phyloP scores from a whole-genome alignment of 2,113 vertebrate species.

The Dipodomys ordii region DNA sequence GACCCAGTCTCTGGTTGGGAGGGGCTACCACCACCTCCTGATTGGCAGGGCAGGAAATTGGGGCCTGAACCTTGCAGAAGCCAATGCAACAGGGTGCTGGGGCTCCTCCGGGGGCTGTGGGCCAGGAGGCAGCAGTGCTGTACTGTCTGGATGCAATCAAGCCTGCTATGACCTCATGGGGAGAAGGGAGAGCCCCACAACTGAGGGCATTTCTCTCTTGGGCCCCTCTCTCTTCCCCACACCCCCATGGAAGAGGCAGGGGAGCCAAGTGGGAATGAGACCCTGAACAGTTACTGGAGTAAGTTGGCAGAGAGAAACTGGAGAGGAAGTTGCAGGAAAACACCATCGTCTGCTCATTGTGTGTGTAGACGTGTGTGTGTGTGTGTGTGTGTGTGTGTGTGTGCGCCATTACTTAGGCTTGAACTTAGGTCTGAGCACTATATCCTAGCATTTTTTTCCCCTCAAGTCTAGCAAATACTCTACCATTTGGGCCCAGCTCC shows the following conservation, averaged over 20 bases:
- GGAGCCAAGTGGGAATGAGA: background rate
- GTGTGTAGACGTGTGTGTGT: too few relatives aligned
- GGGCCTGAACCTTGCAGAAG: conserved; percentile 54
- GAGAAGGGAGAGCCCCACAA: conserved; percentile 46
- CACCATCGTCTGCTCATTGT: background rate
- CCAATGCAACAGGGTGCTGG: conserved; percentile 28
- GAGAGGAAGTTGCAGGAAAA: background rate
- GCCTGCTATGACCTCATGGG: conserved; percentile 62
- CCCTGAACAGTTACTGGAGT: background rate
- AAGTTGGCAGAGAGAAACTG: background rate
- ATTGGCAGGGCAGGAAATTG: conserved; percentile 68
- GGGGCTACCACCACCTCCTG: conserved; percentile 29
- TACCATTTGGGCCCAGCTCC: too few relatives aligned
- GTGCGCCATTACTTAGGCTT: background rate
- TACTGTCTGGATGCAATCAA: conserved; percentile 64
- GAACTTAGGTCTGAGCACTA: background rate
- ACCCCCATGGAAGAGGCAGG: background rate
- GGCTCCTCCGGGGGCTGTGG: background rate
- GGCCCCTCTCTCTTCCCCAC: background rate
- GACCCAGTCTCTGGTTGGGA: conserved; percentile 4
- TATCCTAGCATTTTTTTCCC: too few relatives aligned
- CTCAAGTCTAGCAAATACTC: too few relatives aligned
- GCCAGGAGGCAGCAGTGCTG: conserved; percentile 13
- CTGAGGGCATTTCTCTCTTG: background rate
- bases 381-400: too few relatives aligned